phyloP scores from a whole-genome alignment of 1,140 invertebrate genomes.

The Phortica variegata region DNA sequence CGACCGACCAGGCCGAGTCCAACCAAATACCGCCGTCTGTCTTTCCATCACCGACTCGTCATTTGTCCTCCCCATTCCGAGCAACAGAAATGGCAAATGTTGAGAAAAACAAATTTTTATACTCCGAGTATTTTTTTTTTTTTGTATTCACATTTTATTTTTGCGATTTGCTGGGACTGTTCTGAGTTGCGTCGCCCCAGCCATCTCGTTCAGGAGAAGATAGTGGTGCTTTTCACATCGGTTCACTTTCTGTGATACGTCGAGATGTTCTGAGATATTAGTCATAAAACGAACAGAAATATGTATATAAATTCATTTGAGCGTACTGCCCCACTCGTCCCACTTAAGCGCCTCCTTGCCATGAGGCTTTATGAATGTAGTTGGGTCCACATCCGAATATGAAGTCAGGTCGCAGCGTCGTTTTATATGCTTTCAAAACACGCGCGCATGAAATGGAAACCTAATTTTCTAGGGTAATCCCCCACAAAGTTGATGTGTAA shows the following conservation, averaged over 20 bases:
- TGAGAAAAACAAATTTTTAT: constrained; percentile 54
- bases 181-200: too few relatives aligned
- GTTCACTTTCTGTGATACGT: constrained; percentile 13
- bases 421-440: too few relatives aligned
- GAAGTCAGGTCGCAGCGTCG: constrained; percentile 38
- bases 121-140: too few relatives aligned
- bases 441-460: constrained; percentile 43
- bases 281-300: constrained; percentile 46
- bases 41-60: too few relatives aligned
- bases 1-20: too few relatives aligned
- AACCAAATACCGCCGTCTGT: too few relatives aligned
- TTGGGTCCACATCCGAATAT: too few relatives aligned
- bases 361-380: constrained; percentile 48
- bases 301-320: constrained; percentile 50
- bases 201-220: constrained; percentile 3
- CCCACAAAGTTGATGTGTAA: constrained; percentile 25
- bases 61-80: too few relatives aligned
- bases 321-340: constrained; percentile 20
- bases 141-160: too few relatives aligned
- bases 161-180: too few relatives aligned
- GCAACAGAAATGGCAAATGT: constrained; percentile 55
- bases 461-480: constrained; percentile 56
- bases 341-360: constrained; percentile 1
- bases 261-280: constrained; percentile 51
- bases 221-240: constrained; percentile 34